Base-by-base conservation (phyloP, 2,888 invertebrate species). In the Horisme vitalbata region DNA sequence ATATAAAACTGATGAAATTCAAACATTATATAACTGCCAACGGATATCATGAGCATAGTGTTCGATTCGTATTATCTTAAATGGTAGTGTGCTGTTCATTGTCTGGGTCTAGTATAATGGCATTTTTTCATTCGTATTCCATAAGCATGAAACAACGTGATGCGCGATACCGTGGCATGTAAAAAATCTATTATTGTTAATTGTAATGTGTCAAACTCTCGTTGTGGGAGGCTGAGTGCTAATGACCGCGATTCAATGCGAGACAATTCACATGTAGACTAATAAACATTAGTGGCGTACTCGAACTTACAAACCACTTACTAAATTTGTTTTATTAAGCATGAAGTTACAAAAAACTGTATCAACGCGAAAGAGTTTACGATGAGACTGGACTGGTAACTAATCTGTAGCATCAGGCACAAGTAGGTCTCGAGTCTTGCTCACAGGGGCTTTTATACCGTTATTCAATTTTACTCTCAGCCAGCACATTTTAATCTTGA, bases 221-320 rank as follows among this genome's bases (percentile, higher is more conserved):
- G 61, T 65, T 63, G 76, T 71, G 75, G 75, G 77, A 65, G 78
- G 62, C 59, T 56, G 54, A 61, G 68, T 71, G 75, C 63, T 76
- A 77, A 79, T 67, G 75, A 77, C 75, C 79, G 73, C 64, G 56
- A 62, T 58, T 62, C 65, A 61, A 59, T 68, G 63, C 58, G 54
- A 52, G 55, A 51, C 55, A 48, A 53, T 55, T 51, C 49, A 52
- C 52, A 43, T 41, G 44, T 34, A 52, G 57, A 59, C 55, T 59
- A 61, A 62, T 59, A 65, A 60, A 63, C 55, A 57, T 51, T 27
- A 39, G 45, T 15, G 32, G 31, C 34, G 14, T 41, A 21, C 28
- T 28, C 28, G 37, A 13, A 9, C 41, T 31, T 6, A 34, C 37
- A 41, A 15, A 35, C 39, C 39, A 36, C 36, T 21, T 34, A 20